phyloP scores from a whole-genome alignment of 2,888 invertebrate species.

The Drosophila peninsularis region DNA sequence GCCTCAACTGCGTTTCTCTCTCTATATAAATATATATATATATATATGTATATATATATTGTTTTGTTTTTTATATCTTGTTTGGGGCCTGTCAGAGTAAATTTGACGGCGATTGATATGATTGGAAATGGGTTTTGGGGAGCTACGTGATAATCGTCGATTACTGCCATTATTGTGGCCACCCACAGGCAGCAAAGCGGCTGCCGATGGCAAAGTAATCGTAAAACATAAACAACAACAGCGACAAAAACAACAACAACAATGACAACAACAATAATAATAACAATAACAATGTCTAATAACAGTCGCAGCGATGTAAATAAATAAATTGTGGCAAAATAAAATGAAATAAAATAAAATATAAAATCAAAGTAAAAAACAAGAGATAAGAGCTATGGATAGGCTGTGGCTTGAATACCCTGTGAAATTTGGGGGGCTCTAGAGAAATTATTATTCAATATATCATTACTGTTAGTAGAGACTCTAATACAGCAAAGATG shows the following conservation, averaged over 20 bases:
- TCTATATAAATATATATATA: background rate
- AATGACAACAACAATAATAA: constrained; percentile 10
- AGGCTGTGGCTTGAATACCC: background rate
- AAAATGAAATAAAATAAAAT: constrained; percentile 37
- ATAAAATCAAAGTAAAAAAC: constrained; percentile 1
- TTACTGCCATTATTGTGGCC: constrained; percentile 69
- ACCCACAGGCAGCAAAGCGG: constrained; percentile 54
- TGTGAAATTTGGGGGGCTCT: background rate
- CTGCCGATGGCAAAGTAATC: constrained; percentile 36
- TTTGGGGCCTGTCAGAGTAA: constrained; percentile 45
- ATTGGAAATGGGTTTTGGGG: constrained; percentile 10
- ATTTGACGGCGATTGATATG: constrained; percentile 29
- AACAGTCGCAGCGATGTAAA: constrained; percentile 33
- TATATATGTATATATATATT: background rate
- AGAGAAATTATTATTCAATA: no score
- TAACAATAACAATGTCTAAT: constrained; percentile 38
- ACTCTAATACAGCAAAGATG: no score
- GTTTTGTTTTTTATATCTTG: constrained; percentile 26
- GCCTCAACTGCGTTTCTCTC: constrained; percentile 18
- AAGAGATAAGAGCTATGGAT: background rate
- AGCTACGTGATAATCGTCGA: constrained; percentile 68
- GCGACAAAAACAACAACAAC: constrained; percentile 5
- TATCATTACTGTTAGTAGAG: no score
- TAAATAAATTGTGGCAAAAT: constrained; percentile 37
- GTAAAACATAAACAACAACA: constrained; percentile 29